Evolutionary conservation across 2,797 vertebrate species (phyloP), one percentile per base, ranked within the genome.

Genomic region (Poeciliopsis presidionis): DNA sequence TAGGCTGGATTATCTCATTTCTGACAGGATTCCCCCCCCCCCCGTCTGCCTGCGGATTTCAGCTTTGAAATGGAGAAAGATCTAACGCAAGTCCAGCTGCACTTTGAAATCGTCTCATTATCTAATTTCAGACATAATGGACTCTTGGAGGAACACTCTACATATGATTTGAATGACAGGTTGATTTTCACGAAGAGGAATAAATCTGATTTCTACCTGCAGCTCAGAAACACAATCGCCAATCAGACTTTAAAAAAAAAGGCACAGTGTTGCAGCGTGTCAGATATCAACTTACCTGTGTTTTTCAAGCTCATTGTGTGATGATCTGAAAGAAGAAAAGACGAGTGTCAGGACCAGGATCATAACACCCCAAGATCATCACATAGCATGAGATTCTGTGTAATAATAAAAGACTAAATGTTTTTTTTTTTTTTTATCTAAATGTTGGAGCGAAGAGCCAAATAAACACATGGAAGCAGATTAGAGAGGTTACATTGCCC

Each of bases 231-330:
- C 30, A 8, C 8, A 69, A n/a, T 41, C 18, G 81, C 77, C 71
- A 67, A 49, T 74, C 46, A 75, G 28, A 82, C 43, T 45, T 70
- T 3, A 33, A 33, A 33, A 5, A 36, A 43, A 70, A 4, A 8
- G 2, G 7, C 20, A 22, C 14, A 3, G 70, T 72, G 46, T n/a
- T 16, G 59, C 14, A 65, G 33, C 9, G 49, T 1, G 2, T 80
- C 41, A 47, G 72, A 75, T 70, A 82, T 74, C 59, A n/a, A 89
- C 97, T 97, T 94, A 99, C 98, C 98, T 98, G 96, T 99, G 98
- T 95, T 99, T 99, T 95, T 99, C 98, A 95, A 99, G 96, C 94
- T 99, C 98, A 0, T 99, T 99, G 96, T 99, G 98, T 81, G 98
- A 99, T 36, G 96, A 96, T 88, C 96, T 96, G 90, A 86, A 93